Evolutionary conservation across 2,113 vertebrate species (phyloP).

Genomic region (Turdus rufiventris): DNA sequence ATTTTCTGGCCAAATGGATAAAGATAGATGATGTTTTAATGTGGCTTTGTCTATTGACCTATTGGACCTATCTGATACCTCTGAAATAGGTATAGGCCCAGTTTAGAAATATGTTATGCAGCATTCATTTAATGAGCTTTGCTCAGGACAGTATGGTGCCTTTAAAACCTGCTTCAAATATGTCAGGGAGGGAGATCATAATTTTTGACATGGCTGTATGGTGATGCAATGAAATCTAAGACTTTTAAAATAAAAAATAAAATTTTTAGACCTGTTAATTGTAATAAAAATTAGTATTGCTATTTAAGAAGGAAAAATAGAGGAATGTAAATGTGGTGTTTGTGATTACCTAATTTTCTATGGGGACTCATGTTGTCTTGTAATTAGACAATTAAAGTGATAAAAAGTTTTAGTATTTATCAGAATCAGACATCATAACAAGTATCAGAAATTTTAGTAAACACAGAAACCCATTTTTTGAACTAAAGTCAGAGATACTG

Average conservation of each 20-base stretch:
- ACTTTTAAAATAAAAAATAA: neutral
- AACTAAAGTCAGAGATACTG: neutral
- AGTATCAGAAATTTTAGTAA: neutral
- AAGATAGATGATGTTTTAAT: neutral
- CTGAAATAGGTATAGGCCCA: neutral
- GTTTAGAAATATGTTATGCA: neutral
- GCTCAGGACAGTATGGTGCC: neutral
- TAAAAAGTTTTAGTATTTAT: neutral
- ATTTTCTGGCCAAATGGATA: neutral
- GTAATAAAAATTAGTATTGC: neutral
- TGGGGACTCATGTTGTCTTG: neutral
- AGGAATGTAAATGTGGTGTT: neutral
- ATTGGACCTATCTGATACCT: neutral
- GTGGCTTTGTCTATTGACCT: neutral
- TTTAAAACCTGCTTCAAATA: neutral
- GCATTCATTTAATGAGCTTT: neutral
- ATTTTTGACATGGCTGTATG: neutral
- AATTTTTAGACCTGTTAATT: neutral
- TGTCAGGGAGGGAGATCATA: neutral
- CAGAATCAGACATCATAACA: neutral
- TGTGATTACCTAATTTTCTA: neutral
- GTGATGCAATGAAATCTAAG: neutral
- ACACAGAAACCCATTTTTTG: neutral
- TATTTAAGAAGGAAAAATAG: neutral
- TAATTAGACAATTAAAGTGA: neutral